Conservation (phyloP, 2,888 invertebrate genomes). For the Dynastes grantii region DNA sequence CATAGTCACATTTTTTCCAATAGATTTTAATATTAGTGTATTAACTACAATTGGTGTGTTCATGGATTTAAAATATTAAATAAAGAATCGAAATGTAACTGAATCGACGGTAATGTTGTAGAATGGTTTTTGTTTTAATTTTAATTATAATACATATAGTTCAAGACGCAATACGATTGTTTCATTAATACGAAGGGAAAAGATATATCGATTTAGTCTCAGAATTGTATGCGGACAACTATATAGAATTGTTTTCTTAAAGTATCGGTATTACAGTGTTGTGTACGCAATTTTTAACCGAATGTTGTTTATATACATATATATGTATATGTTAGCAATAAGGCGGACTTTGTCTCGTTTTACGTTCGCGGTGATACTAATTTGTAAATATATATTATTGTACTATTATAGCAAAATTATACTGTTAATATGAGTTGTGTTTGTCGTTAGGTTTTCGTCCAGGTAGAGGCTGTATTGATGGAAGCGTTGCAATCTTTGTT, state of each 20-base stretch:
- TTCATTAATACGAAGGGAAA: constrained; percentile 5
- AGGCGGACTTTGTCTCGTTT: constrained; percentile 52
- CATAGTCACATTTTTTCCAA: not conserved
- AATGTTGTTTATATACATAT: constrained; percentile 46
- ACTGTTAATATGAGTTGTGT: constrained; percentile 26
- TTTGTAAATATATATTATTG: constrained; percentile 52
- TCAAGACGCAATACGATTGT: constrained; percentile 49
- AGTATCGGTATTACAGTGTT: constrained; percentile 42
- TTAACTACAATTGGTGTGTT: constrained; percentile 49
- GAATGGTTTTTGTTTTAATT: constrained; percentile 16
- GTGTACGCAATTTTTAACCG: constrained; percentile 49
- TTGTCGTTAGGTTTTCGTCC: constrained; percentile 39
- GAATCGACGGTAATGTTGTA: constrained; percentile 14
- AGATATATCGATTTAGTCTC: not conserved
- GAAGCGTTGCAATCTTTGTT: constrained; percentile 18
- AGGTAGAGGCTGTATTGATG: constrained; percentile 28
- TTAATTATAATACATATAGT: constrained; percentile 12
- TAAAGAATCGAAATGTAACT: constrained; percentile 26
- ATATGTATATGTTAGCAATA: constrained; percentile 57
- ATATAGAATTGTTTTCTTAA: constrained; percentile 29
- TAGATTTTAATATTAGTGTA: constrained; percentile 34
- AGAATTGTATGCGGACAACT: constrained; percentile 24
- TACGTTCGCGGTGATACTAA: constrained; percentile 56
- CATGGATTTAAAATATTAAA: constrained; percentile 46
- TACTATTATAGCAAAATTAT: constrained; percentile 15